phyloP scores from a whole-genome alignment of 1,140 invertebrate genomes.

The Halotydeus destructor region DNA sequence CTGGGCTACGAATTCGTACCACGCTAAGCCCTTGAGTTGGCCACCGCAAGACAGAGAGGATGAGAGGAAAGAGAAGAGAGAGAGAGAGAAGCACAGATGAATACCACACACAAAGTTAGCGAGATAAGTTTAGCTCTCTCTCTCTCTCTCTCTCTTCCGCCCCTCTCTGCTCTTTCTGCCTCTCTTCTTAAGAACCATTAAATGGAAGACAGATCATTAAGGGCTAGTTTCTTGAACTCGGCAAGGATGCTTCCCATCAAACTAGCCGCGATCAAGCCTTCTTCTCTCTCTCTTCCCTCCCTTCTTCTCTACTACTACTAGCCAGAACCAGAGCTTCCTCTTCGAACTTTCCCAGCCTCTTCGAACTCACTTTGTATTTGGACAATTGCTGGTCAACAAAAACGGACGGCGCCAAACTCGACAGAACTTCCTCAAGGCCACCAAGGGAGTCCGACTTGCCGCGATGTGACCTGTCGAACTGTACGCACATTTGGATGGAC shows the following conservation, averaged over 20 bases:
- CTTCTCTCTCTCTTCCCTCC: too few relatives aligned
- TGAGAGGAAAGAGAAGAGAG: constrained; percentile 1
- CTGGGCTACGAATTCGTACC: constrained; percentile 25
- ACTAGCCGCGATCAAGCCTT: too few relatives aligned
- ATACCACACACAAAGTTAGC: too few relatives aligned
- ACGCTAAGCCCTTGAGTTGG: constrained; percentile 23
- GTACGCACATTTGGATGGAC: constrained; percentile 19
- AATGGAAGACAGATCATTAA: too few relatives aligned
- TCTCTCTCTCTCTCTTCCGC: too few relatives aligned
- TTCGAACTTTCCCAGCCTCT: background rate
- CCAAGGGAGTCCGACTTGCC: constrained; percentile 30
- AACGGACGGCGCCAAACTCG: constrained; percentile 30
- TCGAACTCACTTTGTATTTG: constrained; percentile 30
- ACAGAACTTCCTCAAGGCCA: constrained; percentile 33
- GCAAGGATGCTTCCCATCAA: too few relatives aligned
- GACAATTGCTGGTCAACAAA: constrained; percentile 36
- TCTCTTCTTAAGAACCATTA: too few relatives aligned
- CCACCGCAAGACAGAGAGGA: constrained; percentile 1
- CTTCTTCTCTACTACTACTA: background rate
- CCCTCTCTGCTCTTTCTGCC: too few relatives aligned
- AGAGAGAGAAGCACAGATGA: too few relatives aligned
- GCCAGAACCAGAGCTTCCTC: constrained; percentile 1
- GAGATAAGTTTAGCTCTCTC: too few relatives aligned
- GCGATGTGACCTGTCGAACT: constrained; percentile 33
- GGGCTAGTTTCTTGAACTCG: too few relatives aligned